A percentile compares a stretch with the other conserved stretches of the same genome.
These are phyloP conservation scores for Dermochelys coriacea DNA, from an alignment of 2,797 vertebrate species.

Conservation along the genomic window DNA sequence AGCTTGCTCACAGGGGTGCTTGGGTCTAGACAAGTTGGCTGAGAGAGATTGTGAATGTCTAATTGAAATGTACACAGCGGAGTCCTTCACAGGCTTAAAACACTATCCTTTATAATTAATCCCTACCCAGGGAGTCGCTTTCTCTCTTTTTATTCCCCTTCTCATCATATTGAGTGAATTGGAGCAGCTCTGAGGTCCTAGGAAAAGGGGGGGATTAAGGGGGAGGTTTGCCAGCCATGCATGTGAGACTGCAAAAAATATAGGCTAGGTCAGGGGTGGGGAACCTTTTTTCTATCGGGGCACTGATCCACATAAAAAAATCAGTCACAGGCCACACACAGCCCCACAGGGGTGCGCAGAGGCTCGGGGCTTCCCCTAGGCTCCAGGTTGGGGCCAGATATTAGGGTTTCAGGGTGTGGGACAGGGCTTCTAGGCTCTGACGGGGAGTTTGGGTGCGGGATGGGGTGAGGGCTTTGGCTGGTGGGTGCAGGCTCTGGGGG, in stretches of 20 bases:
- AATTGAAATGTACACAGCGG: background rate
- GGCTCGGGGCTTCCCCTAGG: no score
- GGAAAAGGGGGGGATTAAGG: background rate
- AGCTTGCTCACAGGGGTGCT: background rate
- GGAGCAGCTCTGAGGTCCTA: background rate
- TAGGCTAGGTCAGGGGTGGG: background rate
- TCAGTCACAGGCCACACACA: rapidly evolving
- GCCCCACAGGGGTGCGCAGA: no score
- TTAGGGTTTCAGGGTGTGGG: no score
- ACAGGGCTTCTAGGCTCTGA: no score
- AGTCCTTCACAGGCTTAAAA: background rate
- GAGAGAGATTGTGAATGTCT: background rate
- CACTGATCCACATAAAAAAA: no score
- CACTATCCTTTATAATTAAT: background rate
- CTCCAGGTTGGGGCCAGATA: no score
- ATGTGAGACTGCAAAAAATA: conserved; percentile 29
- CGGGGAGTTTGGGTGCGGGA: no score
- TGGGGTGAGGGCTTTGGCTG: no score
- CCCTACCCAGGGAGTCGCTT: background rate
- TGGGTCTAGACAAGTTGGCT: background rate
- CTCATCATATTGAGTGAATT: background rate
- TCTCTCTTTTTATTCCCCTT: rapidly evolving
- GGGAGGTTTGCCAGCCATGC: background rate
- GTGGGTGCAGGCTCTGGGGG: no score
- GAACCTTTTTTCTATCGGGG: no score